phyloP scores from a whole-genome alignment of 92 coral and sea anemone genomes.

The Pocillopora grandis region DNA sequence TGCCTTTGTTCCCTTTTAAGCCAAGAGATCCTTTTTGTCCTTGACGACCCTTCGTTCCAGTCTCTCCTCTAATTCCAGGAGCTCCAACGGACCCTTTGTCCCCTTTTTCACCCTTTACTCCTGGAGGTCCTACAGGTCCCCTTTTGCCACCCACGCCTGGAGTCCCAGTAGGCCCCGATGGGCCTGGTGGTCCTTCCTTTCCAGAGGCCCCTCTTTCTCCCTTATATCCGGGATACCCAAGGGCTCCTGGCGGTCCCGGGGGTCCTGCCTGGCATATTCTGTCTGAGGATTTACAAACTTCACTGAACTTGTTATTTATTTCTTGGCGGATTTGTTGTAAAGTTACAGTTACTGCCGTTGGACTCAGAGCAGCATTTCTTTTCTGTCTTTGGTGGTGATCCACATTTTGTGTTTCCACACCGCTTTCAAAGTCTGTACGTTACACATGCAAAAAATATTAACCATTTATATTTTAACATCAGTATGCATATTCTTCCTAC shows the following conservation, averaged over 20 bases:
- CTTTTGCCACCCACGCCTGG: conserved; percentile 39
- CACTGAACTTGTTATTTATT: conserved; percentile 26
- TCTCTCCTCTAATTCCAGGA: conserved; percentile 28
- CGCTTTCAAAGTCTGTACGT: no score
- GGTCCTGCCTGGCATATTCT: conserved; percentile 19
- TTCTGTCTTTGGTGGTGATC: no score
- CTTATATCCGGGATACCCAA: conserved; percentile 22
- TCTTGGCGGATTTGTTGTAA: conserved; percentile 2
- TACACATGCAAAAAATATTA: no score
- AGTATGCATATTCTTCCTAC: no score
- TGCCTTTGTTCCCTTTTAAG: conserved; percentile 19
- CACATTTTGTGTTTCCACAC: no score
- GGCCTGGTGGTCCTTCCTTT: conserved; percentile 46
- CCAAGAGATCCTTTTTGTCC: conserved; percentile 27
- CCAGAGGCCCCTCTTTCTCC: conserved; percentile 29
- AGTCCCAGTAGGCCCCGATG: conserved; percentile 43
- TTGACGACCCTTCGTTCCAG: conserved; percentile 1
- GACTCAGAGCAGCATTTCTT: no score
- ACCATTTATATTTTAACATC: no score
- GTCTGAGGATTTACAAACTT: conserved; percentile 4
- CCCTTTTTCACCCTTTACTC: conserved; percentile 45
- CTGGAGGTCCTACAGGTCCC: conserved; percentile 20
- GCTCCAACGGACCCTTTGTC: conserved; percentile 40
- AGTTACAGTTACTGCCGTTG: not conserved
- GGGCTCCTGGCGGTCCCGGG: conserved; percentile 11